Evolutionary conservation across 1,140 invertebrate genomes (phyloP).

Genomic region (Saccostrea glomerata): DNA sequence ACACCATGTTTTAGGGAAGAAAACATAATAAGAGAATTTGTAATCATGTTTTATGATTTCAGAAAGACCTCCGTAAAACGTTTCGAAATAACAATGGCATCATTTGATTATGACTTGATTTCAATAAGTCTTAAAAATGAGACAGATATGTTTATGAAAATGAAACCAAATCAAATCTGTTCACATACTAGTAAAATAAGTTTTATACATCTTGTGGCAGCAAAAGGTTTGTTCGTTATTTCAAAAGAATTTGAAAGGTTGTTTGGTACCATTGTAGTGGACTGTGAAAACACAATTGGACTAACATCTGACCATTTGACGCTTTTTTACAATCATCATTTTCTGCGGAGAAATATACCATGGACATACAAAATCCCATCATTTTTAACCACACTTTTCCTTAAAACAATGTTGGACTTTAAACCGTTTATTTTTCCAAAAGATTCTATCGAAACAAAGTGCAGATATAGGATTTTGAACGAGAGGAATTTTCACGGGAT

Average conservation of each 20-base stretch:
- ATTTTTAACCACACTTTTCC: background rate
- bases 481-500: background rate
- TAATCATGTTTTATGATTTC: background rate
- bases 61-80: background rate
- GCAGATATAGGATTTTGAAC: background rate
- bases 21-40: background rate
- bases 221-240: background rate
- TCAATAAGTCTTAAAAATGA: background rate
- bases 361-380: background rate
- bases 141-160: background rate
- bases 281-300: background rate
- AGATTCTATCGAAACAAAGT: background rate
- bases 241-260: background rate
- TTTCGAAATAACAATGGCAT: background rate
- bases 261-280: background rate
- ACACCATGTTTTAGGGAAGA: background rate
- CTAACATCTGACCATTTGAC: background rate
- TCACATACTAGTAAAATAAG: background rate
- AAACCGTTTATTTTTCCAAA: background rate
- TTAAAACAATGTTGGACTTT: background rate
- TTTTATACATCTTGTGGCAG: background rate
- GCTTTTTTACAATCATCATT: background rate
- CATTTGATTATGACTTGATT: background rate
- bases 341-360: background rate
- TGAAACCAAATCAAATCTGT: background rate